A percentile compares a stretch with the other conserved stretches of the same genome.
phyloP scores from a whole-genome alignment of 2,888 invertebrate genomes.

The Drosophila ezoana region DNA sequence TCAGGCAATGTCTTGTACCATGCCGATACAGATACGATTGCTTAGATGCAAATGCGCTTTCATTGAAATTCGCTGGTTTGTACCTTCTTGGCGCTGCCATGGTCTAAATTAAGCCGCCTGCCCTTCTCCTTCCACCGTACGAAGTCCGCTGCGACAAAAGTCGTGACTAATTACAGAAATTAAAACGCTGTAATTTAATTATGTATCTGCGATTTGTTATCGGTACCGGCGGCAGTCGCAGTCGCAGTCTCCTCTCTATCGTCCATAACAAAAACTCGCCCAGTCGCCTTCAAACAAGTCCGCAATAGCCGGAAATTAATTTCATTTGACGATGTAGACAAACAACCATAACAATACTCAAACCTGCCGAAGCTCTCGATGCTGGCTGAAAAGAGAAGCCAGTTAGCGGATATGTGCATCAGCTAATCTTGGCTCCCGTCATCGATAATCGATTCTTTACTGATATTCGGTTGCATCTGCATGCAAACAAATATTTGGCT shows the following conservation, averaged over 20 bases:
- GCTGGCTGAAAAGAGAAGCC: not conserved
- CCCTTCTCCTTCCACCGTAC: conserved; percentile 1
- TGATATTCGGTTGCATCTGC: not conserved
- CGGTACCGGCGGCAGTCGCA: conserved; percentile 68
- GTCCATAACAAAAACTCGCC: conserved; percentile 38
- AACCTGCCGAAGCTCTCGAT: not conserved
- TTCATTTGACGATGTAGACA: conserved; percentile 53
- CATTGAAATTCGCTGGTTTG: conserved; percentile 54
- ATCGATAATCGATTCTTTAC: not conserved
- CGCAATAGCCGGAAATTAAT: conserved; percentile 42
- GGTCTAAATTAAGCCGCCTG: conserved; percentile 8
- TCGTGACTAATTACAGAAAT: conserved; percentile 85
- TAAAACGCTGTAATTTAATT: conserved; percentile 85
- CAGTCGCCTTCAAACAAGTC: conserved; percentile 36
- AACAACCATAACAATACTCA: conserved; percentile 1
- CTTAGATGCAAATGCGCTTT: conserved; percentile 66
- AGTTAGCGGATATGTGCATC: not conserved
- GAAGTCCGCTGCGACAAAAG: conserved; percentile 69
- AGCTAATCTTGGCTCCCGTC: not conserved
- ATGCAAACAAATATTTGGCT: no score
- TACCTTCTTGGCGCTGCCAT: conserved; percentile 67
- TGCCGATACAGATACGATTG: conserved; percentile 51
- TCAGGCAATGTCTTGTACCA: conserved; percentile 21
- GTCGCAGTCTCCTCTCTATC: conserved; percentile 41
- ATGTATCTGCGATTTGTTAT: conserved; percentile 85